Percentiles rank a stretch among this genome's conserved stretches.
phyloP scores from a whole-genome alignment of 1,140 invertebrate species.

The Drosophila pandora region DNA sequence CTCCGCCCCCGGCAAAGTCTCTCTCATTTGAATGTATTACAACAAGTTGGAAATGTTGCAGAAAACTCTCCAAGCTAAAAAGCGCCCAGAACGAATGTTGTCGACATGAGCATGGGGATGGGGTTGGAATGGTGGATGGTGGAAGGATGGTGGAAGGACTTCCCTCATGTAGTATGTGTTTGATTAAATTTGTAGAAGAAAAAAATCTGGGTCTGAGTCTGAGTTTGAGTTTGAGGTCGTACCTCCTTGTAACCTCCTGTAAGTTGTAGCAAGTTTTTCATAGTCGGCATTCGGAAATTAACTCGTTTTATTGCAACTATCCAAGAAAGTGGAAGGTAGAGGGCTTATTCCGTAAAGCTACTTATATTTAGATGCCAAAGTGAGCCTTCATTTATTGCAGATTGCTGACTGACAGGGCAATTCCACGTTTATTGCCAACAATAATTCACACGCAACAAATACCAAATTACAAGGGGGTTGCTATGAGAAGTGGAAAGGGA shows the following conservation, averaged over 20 bases:
- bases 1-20: slow-evolving; percentile 19
- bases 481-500: too few relatives aligned
- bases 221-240: neutral
- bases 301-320: slow-evolving; percentile 65
- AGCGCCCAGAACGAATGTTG: slow-evolving; percentile 58
- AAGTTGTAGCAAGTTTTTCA: slow-evolving; percentile 11
- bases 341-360: slow-evolving; percentile 12
- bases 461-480: slow-evolving; percentile 14
- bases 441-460: slow-evolving; percentile 72
- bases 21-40: slow-evolving; percentile 78
- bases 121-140: slow-evolving; percentile 11
- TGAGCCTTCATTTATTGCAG: slow-evolving; percentile 50
- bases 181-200: slow-evolving; percentile 69
- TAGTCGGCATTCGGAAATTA: slow-evolving; percentile 69
- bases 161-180: slow-evolving; percentile 16
- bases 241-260: neutral
- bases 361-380: slow-evolving; percentile 41
- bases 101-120: slow-evolving; percentile 55
- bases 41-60: slow-evolving; percentile 64
- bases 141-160: neutral
- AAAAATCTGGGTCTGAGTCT: neutral
- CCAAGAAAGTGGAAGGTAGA: neutral
- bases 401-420: slow-evolving; percentile 68
- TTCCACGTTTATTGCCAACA: slow-evolving; percentile 63
- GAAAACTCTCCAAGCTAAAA: slow-evolving; percentile 41